These are phyloP conservation scores for Stylophora pistillata DNA, from an alignment of 64 coral and sea anemone species.

Conservation along the genomic window DNA sequence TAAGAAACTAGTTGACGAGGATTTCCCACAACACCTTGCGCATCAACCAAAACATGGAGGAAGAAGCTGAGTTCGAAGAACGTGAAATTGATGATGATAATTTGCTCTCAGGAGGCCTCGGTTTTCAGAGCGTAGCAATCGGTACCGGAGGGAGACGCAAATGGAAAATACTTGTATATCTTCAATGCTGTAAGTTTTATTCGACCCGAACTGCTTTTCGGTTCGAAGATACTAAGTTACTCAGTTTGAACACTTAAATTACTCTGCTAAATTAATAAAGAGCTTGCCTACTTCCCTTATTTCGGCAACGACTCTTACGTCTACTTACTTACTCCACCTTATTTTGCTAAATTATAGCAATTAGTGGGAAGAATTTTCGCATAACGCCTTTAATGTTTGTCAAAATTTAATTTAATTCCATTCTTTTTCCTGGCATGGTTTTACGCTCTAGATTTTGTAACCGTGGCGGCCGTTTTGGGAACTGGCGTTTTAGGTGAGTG, in stretches of 20 bases:
- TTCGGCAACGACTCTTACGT: too few species aligned
- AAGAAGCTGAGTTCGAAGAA: constrained; percentile 17
- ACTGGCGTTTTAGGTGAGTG: constrained; percentile 26
- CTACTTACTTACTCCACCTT: too few species aligned
- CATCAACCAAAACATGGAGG: constrained; percentile 32
- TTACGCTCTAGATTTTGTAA: constrained; percentile 41
- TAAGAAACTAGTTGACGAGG: background rate
- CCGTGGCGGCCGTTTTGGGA: constrained; percentile 33
- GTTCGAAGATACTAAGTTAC: background rate
- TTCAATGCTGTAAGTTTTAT: constrained; percentile 50
- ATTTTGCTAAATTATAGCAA: too few species aligned
- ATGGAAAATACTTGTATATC: background rate
- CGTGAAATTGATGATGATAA: background rate
- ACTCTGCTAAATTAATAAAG: background rate
- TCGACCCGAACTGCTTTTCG: background rate
- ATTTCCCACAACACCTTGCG: constrained; percentile 9
- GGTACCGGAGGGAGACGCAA: background rate
- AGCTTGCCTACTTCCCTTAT: too few species aligned
- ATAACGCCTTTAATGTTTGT: background rate
- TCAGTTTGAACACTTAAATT: background rate
- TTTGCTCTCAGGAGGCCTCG: background rate
- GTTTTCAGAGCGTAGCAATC: background rate
- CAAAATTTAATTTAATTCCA: background rate
- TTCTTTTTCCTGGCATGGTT: background rate
- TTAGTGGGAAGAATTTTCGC: too few species aligned